phyloP scores from a whole-genome alignment of 2,888 invertebrate species.

The Parnassius mnemosyne region DNA sequence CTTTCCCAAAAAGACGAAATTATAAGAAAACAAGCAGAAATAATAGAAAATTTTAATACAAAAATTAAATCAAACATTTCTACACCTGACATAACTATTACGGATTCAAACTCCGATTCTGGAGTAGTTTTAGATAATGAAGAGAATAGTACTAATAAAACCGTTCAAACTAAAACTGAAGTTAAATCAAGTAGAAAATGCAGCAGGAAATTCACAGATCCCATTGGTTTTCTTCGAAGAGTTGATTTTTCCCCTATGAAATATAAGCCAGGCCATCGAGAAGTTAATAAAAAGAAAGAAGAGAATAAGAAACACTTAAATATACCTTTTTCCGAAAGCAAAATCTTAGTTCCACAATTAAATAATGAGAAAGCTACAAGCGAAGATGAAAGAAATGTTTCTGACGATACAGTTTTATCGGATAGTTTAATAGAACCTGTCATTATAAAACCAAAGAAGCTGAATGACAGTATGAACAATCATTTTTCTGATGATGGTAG shows the following conservation, averaged over 20 bases:
- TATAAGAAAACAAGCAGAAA: conserved; percentile 59
- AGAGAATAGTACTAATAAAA: conserved; percentile 48
- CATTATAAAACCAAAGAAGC: conserved; percentile 60
- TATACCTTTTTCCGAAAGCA: conserved; percentile 51
- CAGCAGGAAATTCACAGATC: conserved; percentile 69
- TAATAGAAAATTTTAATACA: conserved; percentile 61
- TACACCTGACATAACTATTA: conserved; percentile 59
- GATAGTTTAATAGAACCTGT: conserved; percentile 57
- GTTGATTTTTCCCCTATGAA: conserved; percentile 76
- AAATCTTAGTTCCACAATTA: conserved; percentile 49
- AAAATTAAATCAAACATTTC: conserved; percentile 52
- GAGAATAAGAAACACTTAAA: conserved; percentile 64
- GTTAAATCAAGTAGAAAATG: conserved; percentile 63
- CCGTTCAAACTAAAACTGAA: conserved; percentile 50
- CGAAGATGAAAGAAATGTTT: conserved; percentile 57
- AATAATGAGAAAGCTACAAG: conserved; percentile 61
- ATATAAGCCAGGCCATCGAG: conserved; percentile 63
- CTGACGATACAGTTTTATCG: conserved; percentile 55
- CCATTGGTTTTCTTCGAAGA: conserved; percentile 69
- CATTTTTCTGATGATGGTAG: conserved; percentile 76
- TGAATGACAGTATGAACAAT: conserved; percentile 74
- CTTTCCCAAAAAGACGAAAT: conserved; percentile 66
- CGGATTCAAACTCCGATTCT: conserved; percentile 74
- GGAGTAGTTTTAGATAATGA: conserved; percentile 70
- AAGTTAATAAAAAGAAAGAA: conserved; percentile 61